Conservation (phyloP, 2,797 vertebrate species). For the Hemitrygon akajei region DNA sequence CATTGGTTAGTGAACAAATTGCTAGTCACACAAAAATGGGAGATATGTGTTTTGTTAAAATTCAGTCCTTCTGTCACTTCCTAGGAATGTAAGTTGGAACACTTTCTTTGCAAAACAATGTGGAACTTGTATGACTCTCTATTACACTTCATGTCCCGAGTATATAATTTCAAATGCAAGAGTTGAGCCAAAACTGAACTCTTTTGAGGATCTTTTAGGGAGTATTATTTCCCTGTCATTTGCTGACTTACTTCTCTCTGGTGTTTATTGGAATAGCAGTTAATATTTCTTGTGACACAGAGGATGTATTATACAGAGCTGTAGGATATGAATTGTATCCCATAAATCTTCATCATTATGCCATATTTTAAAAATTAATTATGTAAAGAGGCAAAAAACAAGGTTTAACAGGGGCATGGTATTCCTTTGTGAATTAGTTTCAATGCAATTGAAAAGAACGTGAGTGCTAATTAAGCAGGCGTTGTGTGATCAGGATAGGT, state of each 20-base stretch:
- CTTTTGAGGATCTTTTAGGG: background rate
- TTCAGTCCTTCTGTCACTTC: background rate
- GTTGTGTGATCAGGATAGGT: background rate
- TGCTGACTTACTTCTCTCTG: background rate
- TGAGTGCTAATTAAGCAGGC: background rate
- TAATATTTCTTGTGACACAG: constrained; percentile 14
- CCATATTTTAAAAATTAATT: constrained; percentile 27
- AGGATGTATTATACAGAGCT: constrained; percentile 18
- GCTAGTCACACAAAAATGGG: background rate
- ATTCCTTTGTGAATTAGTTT: constrained; percentile 17
- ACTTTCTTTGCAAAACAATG: background rate
- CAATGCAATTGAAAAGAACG: background rate
- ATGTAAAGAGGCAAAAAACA: constrained; percentile 24
- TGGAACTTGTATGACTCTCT: background rate
- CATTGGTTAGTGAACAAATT: background rate
- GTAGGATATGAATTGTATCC: background rate
- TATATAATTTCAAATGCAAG: background rate
- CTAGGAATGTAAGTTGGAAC: background rate
- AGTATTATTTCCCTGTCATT: background rate
- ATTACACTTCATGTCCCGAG: background rate
- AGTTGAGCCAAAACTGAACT: background rate
- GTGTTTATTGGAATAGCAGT: background rate
- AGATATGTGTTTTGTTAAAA: background rate
- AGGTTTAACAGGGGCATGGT: constrained; percentile 13
- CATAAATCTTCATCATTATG: constrained; percentile 30